Percentiles rank a stretch among this genome's conserved stretches.
Evolutionary conservation across 1,140 invertebrate species (phyloP).

Genomic region (Olivierus martensii): DNA sequence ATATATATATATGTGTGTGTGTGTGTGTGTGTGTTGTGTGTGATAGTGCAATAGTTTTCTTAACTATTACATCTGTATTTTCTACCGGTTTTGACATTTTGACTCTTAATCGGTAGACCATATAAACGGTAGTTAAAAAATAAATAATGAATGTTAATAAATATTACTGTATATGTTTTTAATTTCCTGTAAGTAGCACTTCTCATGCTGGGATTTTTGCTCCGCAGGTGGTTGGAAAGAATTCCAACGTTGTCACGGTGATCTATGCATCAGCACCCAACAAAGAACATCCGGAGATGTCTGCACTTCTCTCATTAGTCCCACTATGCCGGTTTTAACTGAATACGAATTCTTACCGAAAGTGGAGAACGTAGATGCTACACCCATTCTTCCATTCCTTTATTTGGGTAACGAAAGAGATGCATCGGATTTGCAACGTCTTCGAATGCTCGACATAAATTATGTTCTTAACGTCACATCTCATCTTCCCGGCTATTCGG

Average conservation of each 20-base stretch:
- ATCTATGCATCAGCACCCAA: constrained; percentile 26
- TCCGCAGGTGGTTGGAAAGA: constrained; percentile 33
- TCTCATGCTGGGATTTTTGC: not conserved
- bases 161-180: not conserved
- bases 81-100: no score
- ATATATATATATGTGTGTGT: no score
- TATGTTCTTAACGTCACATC: constrained; percentile 71
- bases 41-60: no score
- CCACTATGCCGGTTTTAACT: no score
- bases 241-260: constrained; percentile 27
- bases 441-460: constrained; percentile 49
- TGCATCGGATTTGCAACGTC: constrained; percentile 53
- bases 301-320: not conserved
- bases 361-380: constrained; percentile 53
- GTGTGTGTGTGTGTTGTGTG: no score
- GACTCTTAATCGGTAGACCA: no score
- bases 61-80: no score
- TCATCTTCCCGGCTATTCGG: constrained; percentile 54
- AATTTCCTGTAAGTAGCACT: not conserved
- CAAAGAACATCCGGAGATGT: not conserved
- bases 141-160: no score
- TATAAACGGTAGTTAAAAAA: no score
- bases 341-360: not conserved
- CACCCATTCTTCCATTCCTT: constrained; percentile 69
- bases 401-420: constrained; percentile 75